These are phyloP conservation scores for Esox niger DNA, from an alignment of 2,113 vertebrate species.

Conservation along the genomic window DNA sequence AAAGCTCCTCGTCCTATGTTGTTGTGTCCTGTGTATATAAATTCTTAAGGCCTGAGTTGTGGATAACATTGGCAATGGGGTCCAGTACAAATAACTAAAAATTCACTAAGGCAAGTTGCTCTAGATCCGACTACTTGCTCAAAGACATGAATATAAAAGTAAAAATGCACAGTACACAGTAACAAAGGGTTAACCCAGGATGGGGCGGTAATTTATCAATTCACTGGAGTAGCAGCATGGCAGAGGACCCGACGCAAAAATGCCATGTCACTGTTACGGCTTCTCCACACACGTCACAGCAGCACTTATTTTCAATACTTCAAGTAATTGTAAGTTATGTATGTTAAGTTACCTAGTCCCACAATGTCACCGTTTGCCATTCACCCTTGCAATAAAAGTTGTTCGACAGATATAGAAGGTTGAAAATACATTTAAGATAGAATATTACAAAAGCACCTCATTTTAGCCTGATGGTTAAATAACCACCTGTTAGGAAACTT, in stretches of 20 bases:
- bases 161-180: too few species aligned
- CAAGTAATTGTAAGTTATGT: neutral
- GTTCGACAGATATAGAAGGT: neutral
- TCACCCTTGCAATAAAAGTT: neutral
- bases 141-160: too few species aligned
- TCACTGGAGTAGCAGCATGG: neutral
- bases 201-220: neutral
- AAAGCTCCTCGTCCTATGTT: too few species aligned
- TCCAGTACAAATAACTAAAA: too few species aligned
- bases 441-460: neutral
- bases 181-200: neutral
- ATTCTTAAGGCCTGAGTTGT: too few species aligned
- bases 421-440: neutral
- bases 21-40: too few species aligned
- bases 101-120: too few species aligned
- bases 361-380: neutral
- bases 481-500: slow-evolving; percentile 39
- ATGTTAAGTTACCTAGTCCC: too few species aligned
- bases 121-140: too few species aligned
- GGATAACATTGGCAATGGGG: too few species aligned
- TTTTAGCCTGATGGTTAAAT: neutral
- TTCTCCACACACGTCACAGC: neutral
- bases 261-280: slow-evolving; percentile 41
- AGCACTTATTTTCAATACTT: slow-evolving; percentile 5
- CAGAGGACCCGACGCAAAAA: neutral